These are phyloP conservation scores for Staurois parvus DNA, from an alignment of 2,797 vertebrate genomes.

Conservation along the genomic window DNA sequence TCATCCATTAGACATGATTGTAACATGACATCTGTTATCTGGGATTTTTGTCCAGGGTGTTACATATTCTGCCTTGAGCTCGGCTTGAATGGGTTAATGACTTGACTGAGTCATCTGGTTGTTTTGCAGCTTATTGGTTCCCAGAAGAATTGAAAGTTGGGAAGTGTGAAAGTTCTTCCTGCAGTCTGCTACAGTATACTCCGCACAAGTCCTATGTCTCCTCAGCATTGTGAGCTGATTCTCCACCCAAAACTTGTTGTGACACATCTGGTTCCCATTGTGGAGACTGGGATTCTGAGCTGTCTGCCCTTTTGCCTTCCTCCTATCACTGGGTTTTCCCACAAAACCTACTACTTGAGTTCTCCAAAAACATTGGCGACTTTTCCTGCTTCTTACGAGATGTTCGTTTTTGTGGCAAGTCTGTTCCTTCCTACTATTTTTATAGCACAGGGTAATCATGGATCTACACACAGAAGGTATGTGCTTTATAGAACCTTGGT, in stretches of 20 bases:
- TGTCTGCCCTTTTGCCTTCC: slow-evolving; percentile 61
- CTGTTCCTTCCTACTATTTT: not conserved
- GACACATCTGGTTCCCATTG: slow-evolving; percentile 74
- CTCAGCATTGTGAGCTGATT: slow-evolving; percentile 51
- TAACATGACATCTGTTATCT: not conserved
- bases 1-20: not conserved
- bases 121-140: slow-evolving; percentile 38
- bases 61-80: not conserved
- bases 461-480: slow-evolving; percentile 53
- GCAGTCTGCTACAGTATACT: slow-evolving; percentile 51
- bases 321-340: slow-evolving; percentile 67
- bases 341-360: slow-evolving; percentile 29
- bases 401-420: not conserved
- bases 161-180: slow-evolving; percentile 53
- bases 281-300: slow-evolving; percentile 66
- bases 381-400: slow-evolving; percentile 10
- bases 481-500: slow-evolving; percentile 6
- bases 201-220: slow-evolving; percentile 44
- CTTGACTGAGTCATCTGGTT: slow-evolving; percentile 41
- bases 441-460: slow-evolving; percentile 28
- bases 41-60: not conserved
- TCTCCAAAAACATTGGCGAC: not conserved
- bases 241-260: slow-evolving; percentile 69
- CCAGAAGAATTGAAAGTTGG: slow-evolving; percentile 44
- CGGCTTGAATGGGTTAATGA: slow-evolving; percentile 22